These are phyloP conservation scores for Rhinogobius similis DNA, from an alignment of 2,113 vertebrate genomes.

Conservation along the genomic window DNA sequence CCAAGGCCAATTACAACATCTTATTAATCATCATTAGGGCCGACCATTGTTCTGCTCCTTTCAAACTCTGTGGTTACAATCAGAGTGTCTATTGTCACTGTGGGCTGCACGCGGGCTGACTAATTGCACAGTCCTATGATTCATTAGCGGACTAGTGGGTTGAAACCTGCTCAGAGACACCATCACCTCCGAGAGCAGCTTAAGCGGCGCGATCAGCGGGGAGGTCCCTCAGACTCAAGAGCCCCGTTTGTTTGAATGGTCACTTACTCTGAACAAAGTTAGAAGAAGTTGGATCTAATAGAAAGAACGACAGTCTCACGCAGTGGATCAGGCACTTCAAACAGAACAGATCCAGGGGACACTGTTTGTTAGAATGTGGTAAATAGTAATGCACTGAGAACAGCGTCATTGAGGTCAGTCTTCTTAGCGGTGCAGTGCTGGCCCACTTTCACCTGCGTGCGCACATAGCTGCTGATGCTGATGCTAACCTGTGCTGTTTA, in stretches of 20 bases:
- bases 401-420: slow-evolving; percentile 62
- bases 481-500: slow-evolving; percentile 78
- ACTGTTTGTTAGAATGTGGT: slow-evolving; percentile 43
- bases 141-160: slow-evolving; percentile 69
- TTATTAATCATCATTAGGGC: slow-evolving; percentile 78
- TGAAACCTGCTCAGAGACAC: slow-evolving; percentile 59
- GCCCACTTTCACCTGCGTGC: slow-evolving; percentile 76
- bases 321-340: not conserved
- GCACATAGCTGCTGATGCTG: slow-evolving; percentile 37
- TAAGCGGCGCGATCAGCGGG: slow-evolving; percentile 15
- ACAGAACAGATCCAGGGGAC: slow-evolving; percentile 39
- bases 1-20: slow-evolving; percentile 70
- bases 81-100: slow-evolving; percentile 74
- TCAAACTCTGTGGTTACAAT: slow-evolving; percentile 76
- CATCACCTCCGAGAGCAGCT: slow-evolving; percentile 55
- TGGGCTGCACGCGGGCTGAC: slow-evolving; percentile 61
- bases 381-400: slow-evolving; percentile 16
- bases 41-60: slow-evolving; percentile 73
- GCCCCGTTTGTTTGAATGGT: not conserved
- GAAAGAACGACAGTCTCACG: not conserved
- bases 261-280: not conserved
- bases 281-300: not conserved
- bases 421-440: slow-evolving; percentile 49
- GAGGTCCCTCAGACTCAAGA: slow-evolving; percentile 4
- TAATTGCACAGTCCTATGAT: slow-evolving; percentile 70